A percentile compares a stretch with the other conserved stretches of the same genome.
Conservation (phyloP, 2,797 vertebrate genomes). For the Urophycis tenuis region DNA sequence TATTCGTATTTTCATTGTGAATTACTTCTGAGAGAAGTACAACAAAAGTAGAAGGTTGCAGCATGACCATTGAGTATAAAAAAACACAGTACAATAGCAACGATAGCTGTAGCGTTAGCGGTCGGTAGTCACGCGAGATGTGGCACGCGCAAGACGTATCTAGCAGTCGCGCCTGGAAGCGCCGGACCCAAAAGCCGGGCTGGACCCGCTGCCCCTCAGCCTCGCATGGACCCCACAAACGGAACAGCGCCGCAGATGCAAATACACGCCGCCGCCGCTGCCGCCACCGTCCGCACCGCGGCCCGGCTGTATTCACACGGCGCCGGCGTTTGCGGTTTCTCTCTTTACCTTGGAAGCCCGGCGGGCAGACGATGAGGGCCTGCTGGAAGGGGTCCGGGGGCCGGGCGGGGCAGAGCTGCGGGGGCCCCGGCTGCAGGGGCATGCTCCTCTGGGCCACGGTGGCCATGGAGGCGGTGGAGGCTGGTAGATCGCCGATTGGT, state of each 20-base stretch:
- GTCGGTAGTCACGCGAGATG: background rate
- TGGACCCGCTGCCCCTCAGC: background rate
- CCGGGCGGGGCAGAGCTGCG: conserved; percentile 90
- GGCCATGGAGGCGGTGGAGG: conserved; percentile 92
- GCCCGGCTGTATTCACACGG: background rate
- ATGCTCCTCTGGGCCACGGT: conserved; percentile 95
- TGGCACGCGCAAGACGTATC: background rate
- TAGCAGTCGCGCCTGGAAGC: background rate
- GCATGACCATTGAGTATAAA: background rate
- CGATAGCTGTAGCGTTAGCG: background rate
- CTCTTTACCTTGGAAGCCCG: conserved; percentile 95
- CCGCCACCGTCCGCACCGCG: background rate
- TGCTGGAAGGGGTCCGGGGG: conserved; percentile 96
- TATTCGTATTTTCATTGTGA: background rate
- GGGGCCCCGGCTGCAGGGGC: conserved; percentile 88
- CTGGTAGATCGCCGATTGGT: conserved; percentile 98
- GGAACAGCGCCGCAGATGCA: no score
- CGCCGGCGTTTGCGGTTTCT: background rate
- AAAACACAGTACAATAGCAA: background rate
- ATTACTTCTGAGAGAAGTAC: background rate
- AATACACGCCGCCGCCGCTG: no score
- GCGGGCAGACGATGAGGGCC: conserved; percentile 98
- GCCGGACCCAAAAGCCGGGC: background rate
- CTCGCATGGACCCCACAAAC: background rate
- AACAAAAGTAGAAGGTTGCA: background rate